Base-by-base conservation (phyloP, 2,888 invertebrate genomes). In the Dichetophora obliterata region DNA sequence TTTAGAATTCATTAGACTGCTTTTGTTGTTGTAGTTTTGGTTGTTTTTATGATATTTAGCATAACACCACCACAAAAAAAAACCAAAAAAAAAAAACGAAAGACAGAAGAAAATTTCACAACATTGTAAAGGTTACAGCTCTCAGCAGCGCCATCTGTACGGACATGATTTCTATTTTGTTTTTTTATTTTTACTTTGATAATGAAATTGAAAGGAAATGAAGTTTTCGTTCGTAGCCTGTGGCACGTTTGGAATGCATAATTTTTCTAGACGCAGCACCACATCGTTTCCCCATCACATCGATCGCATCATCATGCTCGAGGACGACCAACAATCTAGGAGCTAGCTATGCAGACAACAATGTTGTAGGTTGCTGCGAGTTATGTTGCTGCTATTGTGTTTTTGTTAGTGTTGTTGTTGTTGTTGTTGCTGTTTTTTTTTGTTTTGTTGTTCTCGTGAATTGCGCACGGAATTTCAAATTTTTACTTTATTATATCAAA, bases 201-300 rank as follows among this genome's bases (percentile, higher is more conserved):
- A 65, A 65, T 65, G 63, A 65, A 65, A 65, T 65, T 65, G 63
- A 65, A 65, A 65, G 63, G 63, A 65, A 65, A 65, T 65, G 63
- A 65, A 65, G 63, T 65, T 65, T 65, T 65, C 63, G n/a, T n/a
- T n/a, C 63, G 31, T 34, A 27, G 31, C 16, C 63, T n/a, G 9
- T n/a, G 19, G 63, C 63, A 65, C 63, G 63, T 65, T 65, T 34
- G 34, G 63, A 65, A 65, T 65, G 63, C 63, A 65, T 65, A 65
- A 65, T 65, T 27, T 61, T 27, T 61, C 5, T 22, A 61, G 63
- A 31, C 34, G 22, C 59, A 59, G 22, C 59, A 59, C 14, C 59
- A 14, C 16, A 22, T 19, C 24, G 59, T 27, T 59, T 57, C 59
- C 6, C 59, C 27, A 27, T 22, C 5, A 22, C 8, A 14, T 27